A percentile compares a stretch with the other conserved stretches of the same genome.
Conservation (phyloP, 2,888 invertebrate species). For the Tetragonisca angustula region DNA sequence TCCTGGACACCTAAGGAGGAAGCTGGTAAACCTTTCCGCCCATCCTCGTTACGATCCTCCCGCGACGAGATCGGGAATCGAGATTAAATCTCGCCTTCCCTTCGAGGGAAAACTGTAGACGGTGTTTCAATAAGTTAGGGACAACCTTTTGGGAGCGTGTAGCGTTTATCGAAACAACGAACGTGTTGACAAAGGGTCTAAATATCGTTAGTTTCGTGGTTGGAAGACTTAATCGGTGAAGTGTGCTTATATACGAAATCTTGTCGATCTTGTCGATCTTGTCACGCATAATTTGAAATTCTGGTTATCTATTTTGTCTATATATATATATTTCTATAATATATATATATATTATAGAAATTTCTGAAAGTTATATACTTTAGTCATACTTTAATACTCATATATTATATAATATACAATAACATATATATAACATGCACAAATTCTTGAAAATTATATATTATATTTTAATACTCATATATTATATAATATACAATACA, state of each 20-base stretch:
- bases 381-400: too few relatives aligned
- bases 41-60: conserved; percentile 30
- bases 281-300: too few relatives aligned
- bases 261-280: not conserved
- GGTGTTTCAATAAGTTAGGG: not conserved
- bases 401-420: too few relatives aligned
- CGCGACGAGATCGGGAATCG: conserved; percentile 38
- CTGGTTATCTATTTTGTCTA: too few relatives aligned
- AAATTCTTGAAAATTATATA: too few relatives aligned
- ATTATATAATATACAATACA: too few relatives aligned
- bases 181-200: not conserved
- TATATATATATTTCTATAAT: too few relatives aligned
- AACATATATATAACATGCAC: too few relatives aligned
- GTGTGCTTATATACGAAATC: not conserved
- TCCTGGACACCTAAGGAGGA: conserved; percentile 42
- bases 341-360: too few relatives aligned
- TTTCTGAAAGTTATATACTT: too few relatives aligned
- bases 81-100: conserved; percentile 20
- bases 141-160: not conserved
- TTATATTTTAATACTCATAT: too few relatives aligned
- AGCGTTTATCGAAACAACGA: not conserved
- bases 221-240: not conserved
- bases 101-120: not conserved
- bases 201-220: not conserved
- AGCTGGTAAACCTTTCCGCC: conserved; percentile 36